A percentile compares a stretch with the other conserved stretches of the same genome.
Evolutionary conservation across 2,113 vertebrate species (phyloP).

Genomic region (Gasterosteus nipponicus): DNA sequence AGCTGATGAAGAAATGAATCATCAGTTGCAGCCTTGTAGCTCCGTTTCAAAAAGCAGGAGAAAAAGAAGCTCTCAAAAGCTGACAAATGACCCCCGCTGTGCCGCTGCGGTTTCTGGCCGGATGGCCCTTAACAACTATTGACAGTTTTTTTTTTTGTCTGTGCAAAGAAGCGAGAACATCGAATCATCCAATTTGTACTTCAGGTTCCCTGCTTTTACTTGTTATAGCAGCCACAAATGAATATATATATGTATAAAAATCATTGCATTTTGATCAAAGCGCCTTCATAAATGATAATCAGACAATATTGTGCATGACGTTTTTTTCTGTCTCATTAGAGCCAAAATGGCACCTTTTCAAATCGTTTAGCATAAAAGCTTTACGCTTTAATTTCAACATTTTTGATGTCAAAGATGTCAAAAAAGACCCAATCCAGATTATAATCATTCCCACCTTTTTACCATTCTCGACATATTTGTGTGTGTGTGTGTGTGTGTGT

Average conservation of each 20-base stretch:
- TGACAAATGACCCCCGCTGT: slow-evolving; percentile 34
- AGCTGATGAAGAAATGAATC: not conserved
- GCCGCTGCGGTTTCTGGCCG: slow-evolving; percentile 10
- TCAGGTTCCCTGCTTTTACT: not conserved
- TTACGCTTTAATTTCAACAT: not conserved
- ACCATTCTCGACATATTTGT: too few species aligned
- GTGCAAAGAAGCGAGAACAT: slow-evolving; percentile 12
- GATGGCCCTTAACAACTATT: slow-evolving; percentile 21
- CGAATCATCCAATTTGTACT: not conserved
- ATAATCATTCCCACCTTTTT: not conserved
- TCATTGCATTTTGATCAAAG: not conserved
- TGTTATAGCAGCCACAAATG: not conserved
- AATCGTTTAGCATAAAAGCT: not conserved
- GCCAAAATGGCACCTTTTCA: too few species aligned
- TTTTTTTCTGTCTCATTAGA: too few species aligned
- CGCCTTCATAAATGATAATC: not conserved
- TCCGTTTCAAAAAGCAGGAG: not conserved
- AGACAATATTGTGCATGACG: not conserved
- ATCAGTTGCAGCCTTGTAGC: not conserved
- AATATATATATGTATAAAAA: not conserved
- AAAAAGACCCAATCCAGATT: not conserved
- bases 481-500: too few species aligned
- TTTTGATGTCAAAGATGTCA: not conserved
- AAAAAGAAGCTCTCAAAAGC: not conserved
- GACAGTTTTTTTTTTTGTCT: slow-evolving; percentile 28